Evolutionary conservation across 2,113 vertebrate genomes (phyloP), one percentile per base, ranked within the genome.

Genomic region (Menidia beryllina): DNA sequence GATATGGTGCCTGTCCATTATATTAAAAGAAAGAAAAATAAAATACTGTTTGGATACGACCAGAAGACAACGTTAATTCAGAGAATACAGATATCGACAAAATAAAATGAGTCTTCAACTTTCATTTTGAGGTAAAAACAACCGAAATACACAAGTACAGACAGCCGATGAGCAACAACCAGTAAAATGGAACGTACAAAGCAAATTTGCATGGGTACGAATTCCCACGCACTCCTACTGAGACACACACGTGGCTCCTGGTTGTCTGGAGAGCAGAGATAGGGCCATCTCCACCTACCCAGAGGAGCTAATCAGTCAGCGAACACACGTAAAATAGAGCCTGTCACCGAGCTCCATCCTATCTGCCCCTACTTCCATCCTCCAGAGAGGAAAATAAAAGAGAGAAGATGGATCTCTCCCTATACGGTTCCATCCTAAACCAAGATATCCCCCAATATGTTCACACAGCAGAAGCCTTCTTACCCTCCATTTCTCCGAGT

Each of bases 251-350:
- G 30, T 53, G 38, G 45, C 69, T 17, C 43, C 26, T 58, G 52
- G 53, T 60, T 72, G 81, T 84, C 86, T 90, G 89, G 66, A 86
- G 68, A 85, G 73, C 7, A 73, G 82, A 85, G 83, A 90, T 86
- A 85, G 57, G 70, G 20, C 69, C 0, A 63, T 72, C 73, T 74
- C 58, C 75, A 60, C 81, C 83, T 66, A 75, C 81, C 77, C 83
- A 76, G 63, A 87, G 77, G 81, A 88, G 79, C 85, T 82, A 86
- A 87, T 92, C 88, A 88, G 86, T 84, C 77, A 69, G 69, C 79
- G 84, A 83, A 88, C 77, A 76, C 68, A 72, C 24, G 36, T 61
- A 77, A 87, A 88, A 87, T 77, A 69, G 79, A 72, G 74, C 56
- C 86, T 84, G 87, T 82, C 86, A 77, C 86, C 81, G 65, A 64